Evolutionary conservation across 2,113 vertebrate genomes (phyloP).

Genomic region (Notothenia rossii): DNA sequence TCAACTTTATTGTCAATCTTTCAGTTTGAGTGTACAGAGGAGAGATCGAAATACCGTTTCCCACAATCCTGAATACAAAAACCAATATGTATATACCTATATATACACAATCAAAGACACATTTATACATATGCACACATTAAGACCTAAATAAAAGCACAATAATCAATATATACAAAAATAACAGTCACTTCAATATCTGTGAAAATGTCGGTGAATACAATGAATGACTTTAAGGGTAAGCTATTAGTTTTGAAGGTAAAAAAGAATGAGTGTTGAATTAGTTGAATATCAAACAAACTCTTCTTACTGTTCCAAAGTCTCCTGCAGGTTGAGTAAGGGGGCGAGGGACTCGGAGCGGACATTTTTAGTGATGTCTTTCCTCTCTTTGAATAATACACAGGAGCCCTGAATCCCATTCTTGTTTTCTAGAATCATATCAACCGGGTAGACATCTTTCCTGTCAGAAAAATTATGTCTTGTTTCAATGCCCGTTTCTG

Average conservation of each 20-base stretch:
- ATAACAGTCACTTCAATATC: too few relatives aligned
- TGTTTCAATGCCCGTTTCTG: conserved; percentile 88
- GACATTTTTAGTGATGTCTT: conserved; percentile 85
- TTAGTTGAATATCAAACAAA: not conserved
- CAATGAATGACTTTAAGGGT: too few relatives aligned
- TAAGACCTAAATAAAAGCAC: too few relatives aligned
- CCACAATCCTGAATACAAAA: too few relatives aligned
- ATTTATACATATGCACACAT: too few relatives aligned
- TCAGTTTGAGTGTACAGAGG: too few relatives aligned
- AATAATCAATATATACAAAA: too few relatives aligned
- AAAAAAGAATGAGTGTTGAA: not conserved
- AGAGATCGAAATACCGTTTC: too few relatives aligned
- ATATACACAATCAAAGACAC: too few relatives aligned
- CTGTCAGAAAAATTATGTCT: not conserved
- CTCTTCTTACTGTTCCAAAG: conserved; percentile 81
- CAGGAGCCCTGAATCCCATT: conserved; percentile 93
- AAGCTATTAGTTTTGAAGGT: not conserved
- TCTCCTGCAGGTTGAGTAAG: conserved; percentile 80
- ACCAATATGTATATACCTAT: too few relatives aligned
- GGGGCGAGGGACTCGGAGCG: conserved; percentile 82
- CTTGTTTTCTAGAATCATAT: conserved; percentile 88
- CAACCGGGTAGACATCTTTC: conserved; percentile 90
- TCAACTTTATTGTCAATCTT: too few relatives aligned
- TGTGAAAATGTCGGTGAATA: not conserved
- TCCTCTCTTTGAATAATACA: conserved; percentile 87